A percentile compares a stretch with the other conserved stretches of the same genome.
These are phyloP conservation scores for Vulpes ferrilata DNA, from an alignment of 2,113 vertebrate species.

Conservation along the genomic window DNA sequence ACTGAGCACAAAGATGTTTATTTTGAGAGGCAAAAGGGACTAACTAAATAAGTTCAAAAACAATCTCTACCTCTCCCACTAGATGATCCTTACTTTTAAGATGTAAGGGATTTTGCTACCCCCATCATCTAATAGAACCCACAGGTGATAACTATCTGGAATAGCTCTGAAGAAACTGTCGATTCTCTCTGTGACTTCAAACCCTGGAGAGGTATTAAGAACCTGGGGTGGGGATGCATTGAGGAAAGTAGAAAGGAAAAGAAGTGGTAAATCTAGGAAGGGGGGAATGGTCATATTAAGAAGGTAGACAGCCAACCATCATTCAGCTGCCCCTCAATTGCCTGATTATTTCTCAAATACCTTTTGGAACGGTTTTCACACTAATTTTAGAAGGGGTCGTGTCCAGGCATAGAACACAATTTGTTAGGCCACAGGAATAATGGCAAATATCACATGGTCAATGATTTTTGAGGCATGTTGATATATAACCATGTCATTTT, in stretches of 20 bases:
- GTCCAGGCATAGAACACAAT: neutral
- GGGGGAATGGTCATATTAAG: neutral
- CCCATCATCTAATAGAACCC: neutral
- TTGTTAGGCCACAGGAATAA: neutral
- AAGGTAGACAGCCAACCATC: neutral
- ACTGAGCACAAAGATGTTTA: constrained; percentile 83
- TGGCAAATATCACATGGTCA: neutral
- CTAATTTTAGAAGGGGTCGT: neutral
- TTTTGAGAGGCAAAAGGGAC: constrained; percentile 83
- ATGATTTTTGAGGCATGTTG: neutral
- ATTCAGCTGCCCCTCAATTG: neutral
- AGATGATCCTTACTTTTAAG: constrained; percentile 48
- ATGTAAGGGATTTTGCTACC: neutral
- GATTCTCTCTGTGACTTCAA: neutral
- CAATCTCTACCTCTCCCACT: constrained; percentile 76
- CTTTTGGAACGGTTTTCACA: neutral
- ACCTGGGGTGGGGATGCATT: accelerated
- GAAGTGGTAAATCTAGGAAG: neutral
- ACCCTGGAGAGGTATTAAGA: neutral
- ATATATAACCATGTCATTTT: neutral
- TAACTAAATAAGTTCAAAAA: constrained; percentile 79
- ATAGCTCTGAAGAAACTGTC: neutral
- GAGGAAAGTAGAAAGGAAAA: neutral
- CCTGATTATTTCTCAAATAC: neutral
- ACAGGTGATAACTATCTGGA: neutral